Conservation (phyloP, 2,797 vertebrate species). For the Xenopus petersii region DNA sequence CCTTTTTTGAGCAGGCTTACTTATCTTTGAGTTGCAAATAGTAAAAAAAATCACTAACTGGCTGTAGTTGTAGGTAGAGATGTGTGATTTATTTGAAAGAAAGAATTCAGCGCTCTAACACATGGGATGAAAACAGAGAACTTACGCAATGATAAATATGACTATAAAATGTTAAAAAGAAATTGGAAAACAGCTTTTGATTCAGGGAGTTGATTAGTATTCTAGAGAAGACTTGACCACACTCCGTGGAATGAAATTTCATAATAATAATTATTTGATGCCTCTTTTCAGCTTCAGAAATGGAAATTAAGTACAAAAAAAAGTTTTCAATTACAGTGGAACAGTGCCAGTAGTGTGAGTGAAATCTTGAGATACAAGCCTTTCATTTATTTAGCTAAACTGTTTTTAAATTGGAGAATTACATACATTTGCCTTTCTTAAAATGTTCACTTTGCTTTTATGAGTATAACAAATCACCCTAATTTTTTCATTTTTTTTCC, state of each 20-base stretch:
- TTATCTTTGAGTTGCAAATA: no score
- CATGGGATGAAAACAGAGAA: conserved; percentile 29
- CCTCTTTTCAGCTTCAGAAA: conserved; percentile 42
- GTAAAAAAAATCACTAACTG: no score
- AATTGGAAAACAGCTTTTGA: conserved; percentile 36
- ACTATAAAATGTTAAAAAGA: conserved; percentile 33
- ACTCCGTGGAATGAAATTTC: conserved; percentile 43
- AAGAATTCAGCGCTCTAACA: neutral
- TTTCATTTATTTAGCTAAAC: conserved; percentile 46
- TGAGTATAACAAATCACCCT: conserved; percentile 38
- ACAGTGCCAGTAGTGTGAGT: conserved; percentile 30
- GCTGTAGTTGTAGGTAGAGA: no score
- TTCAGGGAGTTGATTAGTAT: conserved; percentile 40
- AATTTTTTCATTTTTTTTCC: conserved; percentile 16
- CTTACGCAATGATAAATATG: conserved; percentile 35
- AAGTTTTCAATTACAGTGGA: conserved; percentile 46
- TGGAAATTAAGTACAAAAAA: conserved; percentile 44
- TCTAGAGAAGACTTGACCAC: conserved; percentile 20
- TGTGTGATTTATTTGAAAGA: no score
- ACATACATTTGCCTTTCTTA: conserved; percentile 46
- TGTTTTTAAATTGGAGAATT: conserved; percentile 46
- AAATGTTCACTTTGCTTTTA: conserved; percentile 41
- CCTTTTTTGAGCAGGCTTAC: no score
- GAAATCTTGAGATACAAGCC: conserved; percentile 35
- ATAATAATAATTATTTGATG: conserved; percentile 48